Base-by-base conservation (phyloP, 2,113 vertebrate genomes). In the Dunckerocampus dactyliophorus region DNA sequence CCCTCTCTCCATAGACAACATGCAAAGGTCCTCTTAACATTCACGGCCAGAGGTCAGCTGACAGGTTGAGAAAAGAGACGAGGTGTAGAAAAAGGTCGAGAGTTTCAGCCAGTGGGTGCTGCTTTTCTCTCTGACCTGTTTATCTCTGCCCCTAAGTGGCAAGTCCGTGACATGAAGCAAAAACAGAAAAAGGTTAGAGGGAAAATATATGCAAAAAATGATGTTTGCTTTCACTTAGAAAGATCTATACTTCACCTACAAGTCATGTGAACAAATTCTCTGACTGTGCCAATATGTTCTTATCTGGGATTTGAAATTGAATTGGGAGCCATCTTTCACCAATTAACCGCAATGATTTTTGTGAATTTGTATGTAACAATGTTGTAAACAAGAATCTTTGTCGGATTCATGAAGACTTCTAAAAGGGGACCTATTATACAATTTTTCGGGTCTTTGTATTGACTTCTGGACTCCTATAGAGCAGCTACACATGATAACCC, bases 41-140 rank as follows among this genome's bases (percentile, higher is more conserved):
- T 76, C 63, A 63, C 63, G 56, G 60, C 12, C 20, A 78, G 78
- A 65, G 72, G 62, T 79, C 68, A 71, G 10, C 62, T 67, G 46
- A 73, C 73, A 67, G 65, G 19, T 63, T 67, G 37, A 13, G 9
- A 57, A 70, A 28, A 65, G 71, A 72, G 74, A 69, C 12, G 20
- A 77, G 43, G 50, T 43, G 55, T 58, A 75, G 59, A 31, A n/a
- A 82, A 80, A 85, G 77, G 82, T 80, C 81, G 72, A 73, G 69
- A 51, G 63, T 74, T 67, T 79, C 72, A 66, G 63, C 76, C 69
- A 75, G 68, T 64, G 69, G 71, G 59, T 62, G 65, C 58, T 73
- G 63, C 63, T 69, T 70, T n/a, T 34, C 7, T 70, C 63, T 55
- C 43, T 66, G 68, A 63, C 59, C 73, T 68, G 61, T 31, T 68